A percentile compares a stretch with the other conserved stretches of the same genome.
phyloP scores from a whole-genome alignment of 2,797 vertebrate species.

The Stomatorhinus walkeri region DNA sequence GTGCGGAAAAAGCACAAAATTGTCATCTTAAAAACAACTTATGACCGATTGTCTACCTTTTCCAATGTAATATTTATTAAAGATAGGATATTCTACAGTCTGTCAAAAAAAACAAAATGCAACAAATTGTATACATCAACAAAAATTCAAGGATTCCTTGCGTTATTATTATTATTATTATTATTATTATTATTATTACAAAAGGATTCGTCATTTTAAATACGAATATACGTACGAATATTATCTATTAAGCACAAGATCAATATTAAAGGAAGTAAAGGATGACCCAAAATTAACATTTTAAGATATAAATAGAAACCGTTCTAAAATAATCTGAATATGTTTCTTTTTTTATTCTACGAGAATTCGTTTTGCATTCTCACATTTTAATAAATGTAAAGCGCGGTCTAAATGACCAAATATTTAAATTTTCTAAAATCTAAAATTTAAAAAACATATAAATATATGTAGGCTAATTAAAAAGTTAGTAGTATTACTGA shows the following conservation, averaged over 20 bases:
- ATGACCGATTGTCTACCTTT: neutral
- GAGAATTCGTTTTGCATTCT: neutral
- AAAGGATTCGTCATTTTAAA: neutral
- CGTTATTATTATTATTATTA: neutral
- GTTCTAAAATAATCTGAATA: neutral
- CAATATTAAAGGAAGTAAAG: neutral
- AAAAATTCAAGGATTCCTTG: neutral
- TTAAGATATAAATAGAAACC: neutral
- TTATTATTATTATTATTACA: neutral
- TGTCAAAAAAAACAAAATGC: neutral
- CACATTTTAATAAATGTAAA: neutral
- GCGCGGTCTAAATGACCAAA: neutral
- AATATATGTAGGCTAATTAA: neutral
- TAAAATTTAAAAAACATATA: neutral
- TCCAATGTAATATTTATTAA: neutral
- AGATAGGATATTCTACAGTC: neutral
- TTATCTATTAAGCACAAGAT: neutral
- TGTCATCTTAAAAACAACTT: neutral
- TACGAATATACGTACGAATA: neutral
- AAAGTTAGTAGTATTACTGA: neutral
- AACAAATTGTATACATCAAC: neutral
- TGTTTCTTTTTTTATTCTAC: neutral
- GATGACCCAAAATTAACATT: neutral
- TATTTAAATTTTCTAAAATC: neutral
- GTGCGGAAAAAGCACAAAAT: neutral